phyloP scores from a whole-genome alignment of 1,140 invertebrate genomes.

The Heliconius hermathena region DNA sequence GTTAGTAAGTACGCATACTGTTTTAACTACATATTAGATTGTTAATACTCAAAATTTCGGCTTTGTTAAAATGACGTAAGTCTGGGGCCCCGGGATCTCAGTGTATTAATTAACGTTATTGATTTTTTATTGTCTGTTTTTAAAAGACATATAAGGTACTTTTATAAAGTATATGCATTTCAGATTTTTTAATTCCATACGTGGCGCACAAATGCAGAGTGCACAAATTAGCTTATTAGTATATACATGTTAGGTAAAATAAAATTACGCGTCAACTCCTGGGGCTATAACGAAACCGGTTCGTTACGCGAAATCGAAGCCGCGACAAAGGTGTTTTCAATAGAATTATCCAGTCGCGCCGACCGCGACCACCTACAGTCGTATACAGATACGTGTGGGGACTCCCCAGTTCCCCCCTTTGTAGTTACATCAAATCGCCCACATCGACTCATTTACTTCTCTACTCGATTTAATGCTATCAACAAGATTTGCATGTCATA shows the following conservation, averaged over 20 bases:
- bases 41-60: too few species aligned
- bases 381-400: conserved; percentile 30
- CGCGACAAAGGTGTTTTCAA: conserved; percentile 61
- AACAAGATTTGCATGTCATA: conserved; percentile 79
- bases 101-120: too few species aligned
- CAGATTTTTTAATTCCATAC: background rate
- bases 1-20: too few species aligned
- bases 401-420: conserved; percentile 47
- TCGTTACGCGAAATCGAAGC: conserved; percentile 55
- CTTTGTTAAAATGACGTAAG: too few species aligned
- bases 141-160: too few species aligned
- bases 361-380: conserved; percentile 43
- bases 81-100: too few species aligned
- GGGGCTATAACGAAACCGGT: conserved; percentile 26
- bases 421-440: conserved; percentile 69
- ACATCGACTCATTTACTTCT: conserved; percentile 59
- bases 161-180: background rate
- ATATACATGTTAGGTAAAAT: conserved; percentile 14
- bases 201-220: background rate
- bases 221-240: background rate
- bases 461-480: conserved; percentile 74
- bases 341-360: conserved; percentile 58
- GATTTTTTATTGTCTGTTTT: too few species aligned
- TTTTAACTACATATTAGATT: too few species aligned
- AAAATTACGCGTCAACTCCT: conserved; percentile 8